A percentile compares a stretch with the other conserved stretches of the same genome.
Conservation (phyloP, 2,113 vertebrate genomes). For the Buteo buteo region DNA sequence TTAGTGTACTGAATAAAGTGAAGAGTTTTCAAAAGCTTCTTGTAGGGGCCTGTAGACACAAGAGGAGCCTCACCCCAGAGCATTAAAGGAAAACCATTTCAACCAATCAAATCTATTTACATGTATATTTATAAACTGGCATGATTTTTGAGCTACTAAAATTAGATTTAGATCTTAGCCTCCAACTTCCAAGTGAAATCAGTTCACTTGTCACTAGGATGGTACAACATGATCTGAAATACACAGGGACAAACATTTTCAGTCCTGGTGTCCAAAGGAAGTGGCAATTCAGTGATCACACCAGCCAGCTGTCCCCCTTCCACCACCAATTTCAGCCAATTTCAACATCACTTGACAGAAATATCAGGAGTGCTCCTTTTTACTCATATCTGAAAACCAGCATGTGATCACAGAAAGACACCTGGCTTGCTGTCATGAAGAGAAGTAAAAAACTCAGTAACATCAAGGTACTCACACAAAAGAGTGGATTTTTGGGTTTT, state of each 20-base stretch:
- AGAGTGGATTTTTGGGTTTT: not conserved
- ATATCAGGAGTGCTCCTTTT: not conserved
- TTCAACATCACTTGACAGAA: not conserved
- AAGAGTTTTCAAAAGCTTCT: not conserved
- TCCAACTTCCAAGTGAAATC: not conserved
- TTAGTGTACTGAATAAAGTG: not conserved
- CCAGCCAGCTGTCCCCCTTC: not conserved
- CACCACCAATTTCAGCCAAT: not conserved
- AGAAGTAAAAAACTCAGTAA: not conserved
- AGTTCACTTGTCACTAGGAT: not conserved
- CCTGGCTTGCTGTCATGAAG: not conserved
- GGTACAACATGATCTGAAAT: not conserved
- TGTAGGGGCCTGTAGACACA: not conserved
- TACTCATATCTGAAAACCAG: not conserved
- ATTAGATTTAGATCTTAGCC: not conserved
- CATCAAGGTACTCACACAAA: not conserved
- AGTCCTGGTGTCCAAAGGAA: not conserved
- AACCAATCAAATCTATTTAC: not conserved
- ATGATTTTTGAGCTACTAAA: constrained; percentile 5
- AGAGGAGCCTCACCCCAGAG: not conserved
- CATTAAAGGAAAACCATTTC: not conserved
- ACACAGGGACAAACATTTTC: not conserved
- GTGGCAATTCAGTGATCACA: not conserved
- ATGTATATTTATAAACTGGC: not conserved
- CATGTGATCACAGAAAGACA: not conserved